Percentiles rank a stretch among this genome's conserved stretches.
Conservation (phyloP, 2,113 vertebrate genomes). For the Empidonax alnorum region DNA sequence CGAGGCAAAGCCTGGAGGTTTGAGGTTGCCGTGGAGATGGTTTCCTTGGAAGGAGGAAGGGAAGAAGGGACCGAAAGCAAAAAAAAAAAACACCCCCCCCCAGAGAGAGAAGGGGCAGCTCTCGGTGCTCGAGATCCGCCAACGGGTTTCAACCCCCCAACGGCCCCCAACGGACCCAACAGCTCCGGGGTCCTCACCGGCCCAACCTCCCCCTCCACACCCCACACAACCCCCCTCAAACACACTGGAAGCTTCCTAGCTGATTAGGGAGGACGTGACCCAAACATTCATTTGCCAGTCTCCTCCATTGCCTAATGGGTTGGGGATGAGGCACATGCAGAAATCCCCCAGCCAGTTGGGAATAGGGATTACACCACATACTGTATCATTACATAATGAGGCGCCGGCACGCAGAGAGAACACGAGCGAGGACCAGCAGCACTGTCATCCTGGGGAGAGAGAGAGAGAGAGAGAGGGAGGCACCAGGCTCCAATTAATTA, state of each 20-base stretch:
- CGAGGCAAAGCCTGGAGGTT: not conserved
- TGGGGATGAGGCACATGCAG: not conserved
- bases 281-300: not conserved
- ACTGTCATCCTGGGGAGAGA: not conserved
- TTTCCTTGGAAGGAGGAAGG: conserved; percentile 36
- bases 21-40: conserved; percentile 57
- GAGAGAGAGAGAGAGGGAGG: not conserved
- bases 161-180: not conserved
- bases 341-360: not conserved
- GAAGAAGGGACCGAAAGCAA: not conserved
- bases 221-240: not conserved
- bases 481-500: conserved; percentile 15
- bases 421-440: not conserved
- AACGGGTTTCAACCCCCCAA: not conserved
- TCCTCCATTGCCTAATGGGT: not conserved
- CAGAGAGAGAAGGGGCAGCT: not conserved
- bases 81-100: accelerated
- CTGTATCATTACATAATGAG: conserved; percentile 10
- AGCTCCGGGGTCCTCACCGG: not conserved
- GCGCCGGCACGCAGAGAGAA: not conserved
- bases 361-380: not conserved
- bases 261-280: accelerated
- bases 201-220: too few species aligned
- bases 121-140: accelerated
- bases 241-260: not conserved